phyloP scores from a whole-genome alignment of 2,888 invertebrate genomes.

The Syrphus vitripennis region DNA sequence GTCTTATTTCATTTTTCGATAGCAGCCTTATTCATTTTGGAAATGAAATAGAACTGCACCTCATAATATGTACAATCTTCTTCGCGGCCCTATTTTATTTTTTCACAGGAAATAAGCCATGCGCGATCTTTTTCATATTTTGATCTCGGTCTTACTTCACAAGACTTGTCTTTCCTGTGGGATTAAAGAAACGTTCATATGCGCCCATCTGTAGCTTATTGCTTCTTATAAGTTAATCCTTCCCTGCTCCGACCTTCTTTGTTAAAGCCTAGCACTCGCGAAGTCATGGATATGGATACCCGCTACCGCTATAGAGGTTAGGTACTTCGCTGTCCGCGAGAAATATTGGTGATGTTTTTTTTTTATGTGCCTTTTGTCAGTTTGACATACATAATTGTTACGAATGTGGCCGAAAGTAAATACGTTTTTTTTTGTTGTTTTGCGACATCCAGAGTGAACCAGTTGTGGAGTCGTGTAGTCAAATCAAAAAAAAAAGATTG shows the following conservation, averaged over 20 bases:
- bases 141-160: too few species aligned
- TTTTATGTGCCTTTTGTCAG: background rate
- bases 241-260: background rate
- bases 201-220: background rate
- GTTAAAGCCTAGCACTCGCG: background rate
- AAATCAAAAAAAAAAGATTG: background rate
- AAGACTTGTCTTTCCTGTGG: too few species aligned
- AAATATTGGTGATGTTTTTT: background rate
- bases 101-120: too few species aligned
- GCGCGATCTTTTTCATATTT: too few species aligned
- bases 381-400: slow-evolving; percentile 58
- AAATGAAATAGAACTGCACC: too few species aligned
- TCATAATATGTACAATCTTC: too few species aligned
- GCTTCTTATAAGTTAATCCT: background rate
- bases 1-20: too few species aligned
- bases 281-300: background rate
- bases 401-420: slow-evolving; percentile 55
- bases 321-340: background rate
- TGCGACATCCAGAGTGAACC: background rate
- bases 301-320: too few species aligned
- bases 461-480: background rate
- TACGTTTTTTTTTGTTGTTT: slow-evolving; percentile 17
- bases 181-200: too few species aligned
- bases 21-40: too few species aligned
- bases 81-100: too few species aligned